Conservation (phyloP, 2,888 invertebrate genomes). For the Epirrhoe alternata region DNA sequence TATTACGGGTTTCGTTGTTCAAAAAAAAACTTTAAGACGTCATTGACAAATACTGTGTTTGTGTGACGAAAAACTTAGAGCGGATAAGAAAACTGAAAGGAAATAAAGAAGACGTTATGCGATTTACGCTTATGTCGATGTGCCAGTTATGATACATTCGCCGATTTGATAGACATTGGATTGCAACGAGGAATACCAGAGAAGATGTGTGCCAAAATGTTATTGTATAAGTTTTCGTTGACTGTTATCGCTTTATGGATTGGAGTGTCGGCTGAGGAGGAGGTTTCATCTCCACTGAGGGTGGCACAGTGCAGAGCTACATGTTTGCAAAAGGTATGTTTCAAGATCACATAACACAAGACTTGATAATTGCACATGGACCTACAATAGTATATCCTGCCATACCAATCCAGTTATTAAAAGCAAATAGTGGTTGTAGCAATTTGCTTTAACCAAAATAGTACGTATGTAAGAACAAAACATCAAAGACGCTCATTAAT, state of each 20-base stretch:
- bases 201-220: slow-evolving; percentile 85
- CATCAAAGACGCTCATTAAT: not conserved
- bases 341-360: not conserved
- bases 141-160: slow-evolving; percentile 78
- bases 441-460: not conserved
- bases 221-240: slow-evolving; percentile 81
- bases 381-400: not conserved
- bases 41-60: slow-evolving; percentile 57
- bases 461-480: not conserved
- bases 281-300: slow-evolving; percentile 88
- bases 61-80: slow-evolving; percentile 59
- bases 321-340: slow-evolving; percentile 88
- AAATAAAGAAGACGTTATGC: slow-evolving; percentile 65
- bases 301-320: slow-evolving; percentile 90
- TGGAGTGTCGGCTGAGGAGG: slow-evolving; percentile 86
- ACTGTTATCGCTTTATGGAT: slow-evolving; percentile 77
- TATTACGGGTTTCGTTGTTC: slow-evolving; percentile 48
- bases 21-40: slow-evolving; percentile 48
- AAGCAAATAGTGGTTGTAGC: not conserved
- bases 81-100: slow-evolving; percentile 54
- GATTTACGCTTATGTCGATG: slow-evolving; percentile 64
- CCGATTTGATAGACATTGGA: slow-evolving; percentile 65
- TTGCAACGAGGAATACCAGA: slow-evolving; percentile 74
- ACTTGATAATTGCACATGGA: not conserved
- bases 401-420: not conserved